These are phyloP conservation scores for Dicranocentrus wangi DNA, from an alignment of 2,888 invertebrate genomes.

Conservation along the genomic window DNA sequence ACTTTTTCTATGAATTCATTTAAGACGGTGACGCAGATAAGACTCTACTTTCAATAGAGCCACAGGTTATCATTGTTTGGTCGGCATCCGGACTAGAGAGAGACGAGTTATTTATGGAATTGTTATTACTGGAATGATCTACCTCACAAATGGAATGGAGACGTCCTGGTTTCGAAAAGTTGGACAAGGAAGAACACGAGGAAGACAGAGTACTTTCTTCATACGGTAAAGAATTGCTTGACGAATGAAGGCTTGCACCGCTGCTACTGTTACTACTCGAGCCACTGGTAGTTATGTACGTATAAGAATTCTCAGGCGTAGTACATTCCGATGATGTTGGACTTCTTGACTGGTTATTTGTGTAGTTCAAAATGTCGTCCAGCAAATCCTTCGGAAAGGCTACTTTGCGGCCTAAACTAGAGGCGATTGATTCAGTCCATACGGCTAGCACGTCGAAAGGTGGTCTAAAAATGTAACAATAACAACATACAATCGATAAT, in stretches of 20 bases:
- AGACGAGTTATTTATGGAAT: conserved; percentile 72
- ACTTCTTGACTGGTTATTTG: conserved; percentile 74
- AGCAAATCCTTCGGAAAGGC: conserved; percentile 81
- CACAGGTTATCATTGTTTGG: conserved; percentile 68
- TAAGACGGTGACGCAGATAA: conserved; percentile 68
- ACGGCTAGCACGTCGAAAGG: conserved; percentile 91
- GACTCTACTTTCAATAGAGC: conserved; percentile 65
- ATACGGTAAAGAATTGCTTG: conserved; percentile 67
- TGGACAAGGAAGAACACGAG: conserved; percentile 72
- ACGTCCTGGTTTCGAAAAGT: conserved; percentile 72
- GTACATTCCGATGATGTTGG: conserved; percentile 79
- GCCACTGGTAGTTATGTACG: conserved; percentile 63
- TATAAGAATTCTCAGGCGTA: conserved; percentile 77
- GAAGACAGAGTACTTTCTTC: conserved; percentile 71
- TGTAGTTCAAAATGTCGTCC: conserved; percentile 84
- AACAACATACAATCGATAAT: too few relatives aligned
- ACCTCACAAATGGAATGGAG: conserved; percentile 73
- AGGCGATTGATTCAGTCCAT: conserved; percentile 88
- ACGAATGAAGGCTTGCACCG: conserved; percentile 67
- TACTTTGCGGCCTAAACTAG: conserved; percentile 81
- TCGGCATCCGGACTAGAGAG: conserved; percentile 72
- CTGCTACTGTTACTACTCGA: conserved; percentile 67
- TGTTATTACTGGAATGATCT: conserved; percentile 73
- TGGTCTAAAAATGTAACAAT: conserved; percentile 79
- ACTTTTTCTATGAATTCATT: conserved; percentile 15